A percentile compares a stretch with the other conserved stretches of the same genome.
These are phyloP conservation scores for Romanogobio albipinnatus DNA, from an alignment of 2,113 vertebrate species.

Conservation along the genomic window DNA sequence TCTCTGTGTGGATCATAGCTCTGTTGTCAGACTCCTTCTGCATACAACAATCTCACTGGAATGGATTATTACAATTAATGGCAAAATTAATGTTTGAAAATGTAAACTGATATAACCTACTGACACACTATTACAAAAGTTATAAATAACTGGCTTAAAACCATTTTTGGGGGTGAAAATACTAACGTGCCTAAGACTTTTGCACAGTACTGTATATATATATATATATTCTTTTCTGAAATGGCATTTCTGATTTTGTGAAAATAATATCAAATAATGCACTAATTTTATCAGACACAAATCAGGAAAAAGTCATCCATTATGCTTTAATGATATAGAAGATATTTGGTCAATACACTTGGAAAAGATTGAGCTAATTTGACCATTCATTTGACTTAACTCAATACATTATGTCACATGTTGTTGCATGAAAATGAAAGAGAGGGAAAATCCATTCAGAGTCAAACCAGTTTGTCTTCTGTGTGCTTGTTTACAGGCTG, in stretches of 20 bases:
- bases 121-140: no score
- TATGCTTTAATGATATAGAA: neutral
- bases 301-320: neutral
- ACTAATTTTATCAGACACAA: neutral
- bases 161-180: no score
- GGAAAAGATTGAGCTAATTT: neutral
- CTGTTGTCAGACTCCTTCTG: no score
- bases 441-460: neutral
- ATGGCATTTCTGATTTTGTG: neutral
- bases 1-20: no score
- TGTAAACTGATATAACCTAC: no score
- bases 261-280: neutral
- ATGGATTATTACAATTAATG: no score
- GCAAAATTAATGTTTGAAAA: no score
- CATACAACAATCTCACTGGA: no score
- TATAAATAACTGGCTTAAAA: no score
- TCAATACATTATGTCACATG: neutral
- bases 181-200: no score
- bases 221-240: no score
- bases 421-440: neutral
- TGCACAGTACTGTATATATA: no score
- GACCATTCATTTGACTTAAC: neutral
- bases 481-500: neutral
- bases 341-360: neutral
- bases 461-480: slow-evolving; percentile 14